A percentile compares a stretch with the other conserved stretches of the same genome.
Conservation (phyloP, 2,888 invertebrate species). For the Pachydiplax longipennis region DNA sequence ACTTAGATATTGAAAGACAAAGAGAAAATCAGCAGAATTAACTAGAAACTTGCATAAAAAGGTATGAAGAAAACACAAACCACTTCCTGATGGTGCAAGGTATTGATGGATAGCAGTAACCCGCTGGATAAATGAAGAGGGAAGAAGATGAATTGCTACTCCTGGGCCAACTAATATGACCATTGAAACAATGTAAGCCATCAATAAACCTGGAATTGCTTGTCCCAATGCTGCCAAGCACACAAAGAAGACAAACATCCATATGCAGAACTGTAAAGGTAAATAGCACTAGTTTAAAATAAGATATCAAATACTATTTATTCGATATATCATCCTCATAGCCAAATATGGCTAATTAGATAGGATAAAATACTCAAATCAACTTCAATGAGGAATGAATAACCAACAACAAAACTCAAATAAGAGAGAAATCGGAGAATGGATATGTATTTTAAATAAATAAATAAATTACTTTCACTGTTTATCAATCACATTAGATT, state of each 20-base stretch:
- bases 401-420: too few species aligned
- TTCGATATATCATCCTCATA: too few species aligned
- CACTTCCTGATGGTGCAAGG: neutral
- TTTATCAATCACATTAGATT: too few species aligned
- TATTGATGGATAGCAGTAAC: neutral
- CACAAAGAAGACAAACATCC: slow-evolving; percentile 36
- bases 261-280: slow-evolving; percentile 29
- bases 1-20: neutral
- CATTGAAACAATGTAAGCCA: slow-evolving; percentile 19
- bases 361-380: too few species aligned
- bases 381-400: too few species aligned
- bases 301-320: too few species aligned
- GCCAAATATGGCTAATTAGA: too few species aligned
- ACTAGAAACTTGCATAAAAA: neutral
- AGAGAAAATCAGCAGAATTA: neutral
- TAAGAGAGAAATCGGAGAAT: too few species aligned
- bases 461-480: too few species aligned
- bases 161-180: slow-evolving; percentile 24
- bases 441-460: too few species aligned
- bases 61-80: neutral
- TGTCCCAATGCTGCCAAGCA: slow-evolving; percentile 29
- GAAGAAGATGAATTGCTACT: neutral
- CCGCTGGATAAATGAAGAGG: neutral
- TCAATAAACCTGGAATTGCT: slow-evolving; percentile 12
- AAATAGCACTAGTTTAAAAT: neutral